Percentiles rank a stretch among this genome's conserved stretches.
phyloP scores from a whole-genome alignment of 1,140 invertebrate genomes.

The Batillaria attramentaria region DNA sequence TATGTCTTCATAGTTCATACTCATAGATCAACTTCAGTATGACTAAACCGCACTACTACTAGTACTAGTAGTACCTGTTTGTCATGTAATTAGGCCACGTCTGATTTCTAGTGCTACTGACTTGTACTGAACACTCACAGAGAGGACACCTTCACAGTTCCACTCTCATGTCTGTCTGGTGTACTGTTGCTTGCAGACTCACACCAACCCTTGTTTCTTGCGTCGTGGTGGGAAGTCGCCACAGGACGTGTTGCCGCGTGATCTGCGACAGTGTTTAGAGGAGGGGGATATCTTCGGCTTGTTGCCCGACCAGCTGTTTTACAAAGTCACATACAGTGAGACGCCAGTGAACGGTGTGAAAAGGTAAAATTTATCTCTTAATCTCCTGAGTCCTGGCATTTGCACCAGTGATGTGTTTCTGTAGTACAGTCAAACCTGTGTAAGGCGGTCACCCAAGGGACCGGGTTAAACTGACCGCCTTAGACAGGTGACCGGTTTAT shows the following conservation, averaged over 20 bases:
- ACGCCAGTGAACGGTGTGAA: constrained; percentile 36
- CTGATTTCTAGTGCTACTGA: neutral
- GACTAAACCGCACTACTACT: no score
- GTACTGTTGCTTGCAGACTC: constrained; percentile 54
- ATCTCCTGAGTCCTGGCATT: no score
- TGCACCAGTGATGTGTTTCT: no score
- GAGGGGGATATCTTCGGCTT: constrained; percentile 64
- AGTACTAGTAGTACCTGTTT: no score
- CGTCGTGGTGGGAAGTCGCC: constrained; percentile 44
- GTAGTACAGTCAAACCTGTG: no score
- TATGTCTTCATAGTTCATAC: no score
- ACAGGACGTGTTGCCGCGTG: constrained; percentile 53
- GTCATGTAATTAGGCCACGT: neutral
- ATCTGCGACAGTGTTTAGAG: constrained; percentile 55
- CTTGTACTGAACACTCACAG: neutral
- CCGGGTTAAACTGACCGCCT: no score
- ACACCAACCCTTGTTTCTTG: constrained; percentile 69
- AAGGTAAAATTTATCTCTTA: no score
- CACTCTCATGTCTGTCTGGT: neutral
- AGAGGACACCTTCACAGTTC: neutral
- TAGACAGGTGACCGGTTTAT: no score
- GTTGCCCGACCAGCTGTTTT: constrained; percentile 63
- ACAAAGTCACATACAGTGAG: constrained; percentile 35
- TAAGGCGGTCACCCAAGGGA: no score
- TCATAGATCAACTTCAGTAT: no score